Evolutionary conservation across 92 coral and sea anemone species (phyloP).

Genomic region (Parazoanthus darwini): DNA sequence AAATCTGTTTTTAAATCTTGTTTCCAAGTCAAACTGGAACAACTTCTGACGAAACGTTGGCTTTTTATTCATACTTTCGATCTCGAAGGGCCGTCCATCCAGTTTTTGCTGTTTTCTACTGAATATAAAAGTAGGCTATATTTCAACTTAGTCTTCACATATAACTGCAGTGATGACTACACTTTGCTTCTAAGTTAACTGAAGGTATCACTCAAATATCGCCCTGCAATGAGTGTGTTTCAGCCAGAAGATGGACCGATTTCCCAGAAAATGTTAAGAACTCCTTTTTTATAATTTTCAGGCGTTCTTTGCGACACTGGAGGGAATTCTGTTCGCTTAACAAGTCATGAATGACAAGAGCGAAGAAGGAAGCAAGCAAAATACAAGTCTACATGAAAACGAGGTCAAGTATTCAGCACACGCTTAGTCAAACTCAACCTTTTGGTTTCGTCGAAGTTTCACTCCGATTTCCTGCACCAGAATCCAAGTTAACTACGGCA

Average conservation of each 20-base stretch:
- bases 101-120: constrained; percentile 45
- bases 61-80: constrained; percentile 22
- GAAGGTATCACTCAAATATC: constrained; percentile 30
- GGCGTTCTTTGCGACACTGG: constrained; percentile 26
- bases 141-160: constrained; percentile 35
- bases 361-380: background rate
- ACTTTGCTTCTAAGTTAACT: constrained; percentile 31
- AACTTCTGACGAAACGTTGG: constrained; percentile 22
- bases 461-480: background rate
- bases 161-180: constrained; percentile 35
- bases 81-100: constrained; percentile 30
- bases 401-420: constrained; percentile 29
- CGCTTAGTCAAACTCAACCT: background rate
- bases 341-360: constrained; percentile 41
- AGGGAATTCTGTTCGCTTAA: constrained; percentile 34
- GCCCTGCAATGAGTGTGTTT: background rate
- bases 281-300: constrained; percentile 28
- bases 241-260: background rate
- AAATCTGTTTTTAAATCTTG: constrained; percentile 61
- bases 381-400: constrained; percentile 32
- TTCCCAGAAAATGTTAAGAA: background rate
- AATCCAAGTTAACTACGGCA: background rate
- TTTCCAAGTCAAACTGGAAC: constrained; percentile 19
- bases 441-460: background rate
- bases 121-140: constrained; percentile 40